phyloP scores from a whole-genome alignment of 23 tunicate species.

The Clavelina lepadiformis region DNA sequence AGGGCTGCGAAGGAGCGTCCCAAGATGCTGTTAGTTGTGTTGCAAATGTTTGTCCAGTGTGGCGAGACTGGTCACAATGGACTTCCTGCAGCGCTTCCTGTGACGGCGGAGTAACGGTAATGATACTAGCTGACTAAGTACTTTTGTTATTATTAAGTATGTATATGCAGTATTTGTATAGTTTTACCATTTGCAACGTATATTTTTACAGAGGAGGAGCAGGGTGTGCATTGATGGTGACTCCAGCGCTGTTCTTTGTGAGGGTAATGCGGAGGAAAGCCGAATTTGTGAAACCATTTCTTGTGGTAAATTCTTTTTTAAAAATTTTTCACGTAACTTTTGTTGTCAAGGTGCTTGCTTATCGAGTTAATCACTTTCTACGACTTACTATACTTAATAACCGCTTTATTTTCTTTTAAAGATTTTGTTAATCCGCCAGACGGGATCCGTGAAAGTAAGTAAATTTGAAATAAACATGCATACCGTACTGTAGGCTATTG shows the following conservation, averaged over 20 bases:
- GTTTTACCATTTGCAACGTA: not conserved
- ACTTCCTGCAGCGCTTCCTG: conserved; percentile 43
- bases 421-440: too few species aligned
- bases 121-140: too few species aligned
- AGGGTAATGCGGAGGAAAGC: conserved; percentile 16
- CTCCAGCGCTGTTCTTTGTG: conserved; percentile 11
- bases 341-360: too few species aligned
- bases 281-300: conserved; percentile 16
- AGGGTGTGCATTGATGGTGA: conserved; percentile 37
- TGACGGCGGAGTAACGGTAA: conserved; percentile 66
- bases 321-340: too few species aligned
- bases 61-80: conserved; percentile 57
- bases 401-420: too few species aligned
- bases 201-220: conserved; percentile 16
- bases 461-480: too few species aligned
- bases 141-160: too few species aligned
- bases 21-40: conserved; percentile 27
- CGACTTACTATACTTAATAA: too few species aligned
- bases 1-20: conserved; percentile 57
- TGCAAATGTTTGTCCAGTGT: conserved; percentile 46
- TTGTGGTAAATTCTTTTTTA: conserved; percentile 39
- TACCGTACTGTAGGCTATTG: too few species aligned
- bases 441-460: too few species aligned
- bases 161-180: too few species aligned
- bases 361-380: too few species aligned